Conservation (phyloP, 1,140 invertebrate species). For the Belonocnema kinseyi region DNA sequence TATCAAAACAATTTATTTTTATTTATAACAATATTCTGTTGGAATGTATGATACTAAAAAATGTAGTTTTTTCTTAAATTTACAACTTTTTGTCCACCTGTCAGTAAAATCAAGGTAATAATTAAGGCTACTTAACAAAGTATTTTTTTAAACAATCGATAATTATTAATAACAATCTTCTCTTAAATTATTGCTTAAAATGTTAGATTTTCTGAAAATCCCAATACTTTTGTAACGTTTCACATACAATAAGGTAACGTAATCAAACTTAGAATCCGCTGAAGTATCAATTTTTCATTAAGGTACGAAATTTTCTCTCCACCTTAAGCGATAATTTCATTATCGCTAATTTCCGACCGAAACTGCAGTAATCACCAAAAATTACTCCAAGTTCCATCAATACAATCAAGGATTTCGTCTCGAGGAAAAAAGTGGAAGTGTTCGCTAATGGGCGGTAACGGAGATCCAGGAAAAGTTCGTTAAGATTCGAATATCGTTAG, state of each 20-base stretch:
- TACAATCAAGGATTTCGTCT: constrained; percentile 18
- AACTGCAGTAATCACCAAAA: constrained; percentile 8
- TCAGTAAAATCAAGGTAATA: no score
- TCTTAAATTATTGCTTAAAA: no score
- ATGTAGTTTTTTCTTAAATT: no score
- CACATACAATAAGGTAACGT: neutral
- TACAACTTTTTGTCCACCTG: no score
- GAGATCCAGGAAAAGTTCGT: constrained; percentile 32
- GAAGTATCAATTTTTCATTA: neutral
- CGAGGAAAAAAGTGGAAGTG: constrained; percentile 16
- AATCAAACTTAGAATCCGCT: neutral
- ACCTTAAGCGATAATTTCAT: neutral
- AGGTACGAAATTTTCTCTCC: neutral
- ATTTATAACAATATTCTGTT: no score
- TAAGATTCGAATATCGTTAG: constrained; percentile 43
- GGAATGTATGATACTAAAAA: no score
- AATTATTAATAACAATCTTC: no score
- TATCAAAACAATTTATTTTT: no score
- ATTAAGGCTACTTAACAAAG: no score
- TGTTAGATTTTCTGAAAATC: no score
- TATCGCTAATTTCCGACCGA: constrained; percentile 13
- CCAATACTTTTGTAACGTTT: no score
- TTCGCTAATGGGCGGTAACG: constrained; percentile 6
- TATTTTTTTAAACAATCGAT: no score
- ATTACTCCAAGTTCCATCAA: constrained; percentile 18